Evolutionary conservation across 2,797 vertebrate species (phyloP).

Genomic region (Capromys pilorides): DNA sequence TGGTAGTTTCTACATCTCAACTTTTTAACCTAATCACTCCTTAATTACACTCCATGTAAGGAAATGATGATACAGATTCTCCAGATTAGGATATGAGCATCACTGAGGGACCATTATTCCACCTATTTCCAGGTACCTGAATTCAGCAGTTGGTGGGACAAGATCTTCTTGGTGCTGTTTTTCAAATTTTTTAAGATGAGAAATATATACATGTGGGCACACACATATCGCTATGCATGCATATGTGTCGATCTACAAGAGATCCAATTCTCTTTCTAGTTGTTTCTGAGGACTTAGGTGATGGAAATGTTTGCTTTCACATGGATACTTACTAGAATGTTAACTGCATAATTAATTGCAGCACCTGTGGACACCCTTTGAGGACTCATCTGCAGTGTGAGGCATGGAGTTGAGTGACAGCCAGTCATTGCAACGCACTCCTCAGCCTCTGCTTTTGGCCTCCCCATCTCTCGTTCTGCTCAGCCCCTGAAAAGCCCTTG

Average conservation of each 20-base stretch:
- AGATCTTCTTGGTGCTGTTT: not conserved
- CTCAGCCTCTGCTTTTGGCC: not conserved
- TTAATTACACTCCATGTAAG: not conserved
- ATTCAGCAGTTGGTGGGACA: not conserved
- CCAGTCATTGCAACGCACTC: not conserved
- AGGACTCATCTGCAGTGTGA: not conserved
- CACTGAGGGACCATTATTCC: not conserved
- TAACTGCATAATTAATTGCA: not conserved
- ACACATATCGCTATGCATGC: not conserved
- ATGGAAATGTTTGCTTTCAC: not conserved
- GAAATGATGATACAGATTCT: not conserved
- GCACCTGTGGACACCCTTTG: not conserved
- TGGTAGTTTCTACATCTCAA: not conserved
- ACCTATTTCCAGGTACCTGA: not conserved
- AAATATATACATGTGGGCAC: not conserved
- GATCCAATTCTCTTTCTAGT: not conserved
- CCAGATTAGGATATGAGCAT: not conserved
- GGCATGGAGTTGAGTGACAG: not conserved
- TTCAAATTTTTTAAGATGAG: not conserved
- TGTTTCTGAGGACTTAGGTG: not conserved
- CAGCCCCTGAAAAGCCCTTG: not conserved
- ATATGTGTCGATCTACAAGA: not conserved
- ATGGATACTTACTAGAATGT: not conserved
- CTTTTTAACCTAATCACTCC: not conserved
- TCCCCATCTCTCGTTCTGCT: not conserved